Evolutionary conservation across 2,797 vertebrate genomes (phyloP).

Genomic region (Tauraco hartlaubi): DNA sequence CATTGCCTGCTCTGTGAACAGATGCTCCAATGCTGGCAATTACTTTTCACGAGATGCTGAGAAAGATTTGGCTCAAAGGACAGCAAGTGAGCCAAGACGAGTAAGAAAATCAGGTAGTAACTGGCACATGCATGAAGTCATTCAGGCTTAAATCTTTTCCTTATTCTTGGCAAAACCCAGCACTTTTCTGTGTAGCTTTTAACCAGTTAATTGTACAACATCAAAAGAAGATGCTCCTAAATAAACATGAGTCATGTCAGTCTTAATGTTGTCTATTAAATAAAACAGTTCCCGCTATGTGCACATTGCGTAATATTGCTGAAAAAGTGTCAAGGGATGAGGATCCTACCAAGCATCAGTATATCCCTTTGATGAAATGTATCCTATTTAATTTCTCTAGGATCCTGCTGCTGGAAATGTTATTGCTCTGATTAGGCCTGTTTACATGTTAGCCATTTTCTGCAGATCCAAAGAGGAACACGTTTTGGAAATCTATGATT

Average conservation of each 20-base stretch:
- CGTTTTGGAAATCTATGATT: slow-evolving; percentile 24
- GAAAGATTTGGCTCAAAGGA: neutral
- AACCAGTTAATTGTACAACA: neutral
- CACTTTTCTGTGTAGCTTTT: neutral
- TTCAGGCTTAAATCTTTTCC: neutral
- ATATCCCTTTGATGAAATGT: neutral
- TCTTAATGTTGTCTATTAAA: neutral
- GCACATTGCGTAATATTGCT: neutral
- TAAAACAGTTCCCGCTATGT: neutral
- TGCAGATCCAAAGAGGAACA: neutral
- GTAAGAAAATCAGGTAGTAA: neutral
- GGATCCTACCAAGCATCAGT: neutral
- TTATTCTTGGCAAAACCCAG: rapidly evolving
- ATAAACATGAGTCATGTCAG: neutral
- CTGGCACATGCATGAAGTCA: neutral
- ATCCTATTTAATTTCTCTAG: neutral
- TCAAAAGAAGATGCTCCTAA: neutral
- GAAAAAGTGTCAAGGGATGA: neutral
- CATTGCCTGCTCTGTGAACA: neutral
- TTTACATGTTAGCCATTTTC: slow-evolving; percentile 18
- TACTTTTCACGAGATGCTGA: neutral
- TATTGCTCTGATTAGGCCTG: slow-evolving; percentile 17
- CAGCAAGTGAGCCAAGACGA: neutral
- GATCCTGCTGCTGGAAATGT: neutral
- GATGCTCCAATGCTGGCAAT: neutral